Base-by-base conservation (phyloP, 2,888 invertebrate species). In the Myathropa florea region DNA sequence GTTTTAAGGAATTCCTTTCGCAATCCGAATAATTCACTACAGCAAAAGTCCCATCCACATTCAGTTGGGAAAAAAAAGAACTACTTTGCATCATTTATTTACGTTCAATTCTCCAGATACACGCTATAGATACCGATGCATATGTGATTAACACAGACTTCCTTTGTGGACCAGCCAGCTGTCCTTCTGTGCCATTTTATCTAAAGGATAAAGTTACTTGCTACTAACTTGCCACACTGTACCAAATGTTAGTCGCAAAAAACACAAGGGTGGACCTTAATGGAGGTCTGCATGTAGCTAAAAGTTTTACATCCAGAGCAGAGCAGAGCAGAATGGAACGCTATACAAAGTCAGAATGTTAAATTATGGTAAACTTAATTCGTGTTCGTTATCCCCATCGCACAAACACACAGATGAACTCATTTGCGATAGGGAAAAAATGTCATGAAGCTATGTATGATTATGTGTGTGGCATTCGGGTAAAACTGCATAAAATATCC, bases 71-170 rank as follows among this genome's bases (percentile, higher is more conserved):
- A n/a, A 65, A n/a, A 9, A 61, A 57, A 65, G 39, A 57, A 39
- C 23, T 65, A 70, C 53, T 55, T 73, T 64, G 39, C 68, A 82
- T 85, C 60, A 78, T 86, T 78, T 85, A 81, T 81, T 77, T 65
- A 82, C 65, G 30, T 14, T 70, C 61, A 72, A 70, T 82, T 23
- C 33, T 18, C 6, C 68, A 70, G 53, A 46, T 55, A 73, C 77
- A 65, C 59, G 53, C 63, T 53, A 70, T 65, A 73, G 53, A 64
- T 60, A 73, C 64, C 73, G 53, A 65, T 85, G 73, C 73, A 85
- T 77, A 46, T 77, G 77, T 82, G 77, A 82, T 73, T 73, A 86
- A 82, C 77, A 73, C 78, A 86, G 46, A 72, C 68, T 64, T 72
- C 26, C 53, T 65, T 39, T 79, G 61, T 70, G 61, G 33, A 59